Base-by-base conservation (phyloP, 2,797 vertebrate species). In the Poecilia picta region DNA sequence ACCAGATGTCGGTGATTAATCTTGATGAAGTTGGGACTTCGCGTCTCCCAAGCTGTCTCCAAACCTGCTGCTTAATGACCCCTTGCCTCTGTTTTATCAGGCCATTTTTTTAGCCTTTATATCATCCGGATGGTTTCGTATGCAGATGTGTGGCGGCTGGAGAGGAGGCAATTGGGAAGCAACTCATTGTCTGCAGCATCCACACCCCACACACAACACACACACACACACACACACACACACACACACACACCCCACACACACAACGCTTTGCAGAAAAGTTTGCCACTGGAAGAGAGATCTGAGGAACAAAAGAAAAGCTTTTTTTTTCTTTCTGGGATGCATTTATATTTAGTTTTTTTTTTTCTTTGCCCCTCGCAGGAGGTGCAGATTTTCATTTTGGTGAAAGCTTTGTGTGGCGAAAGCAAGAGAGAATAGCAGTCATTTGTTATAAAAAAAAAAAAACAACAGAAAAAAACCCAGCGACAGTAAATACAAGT, bases 1-100 rank as follows among this genome's bases (percentile, higher is more conserved):
- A 88, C 82, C 92, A 94, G 94, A 94, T 94, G 94, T 92, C 93
- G 91, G 91, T 93, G 92, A 95, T 94, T 94, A 91, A 94, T 95
- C 93, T 94, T 93, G 92, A 95, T 94, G 93, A 92, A 93, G 92
- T 91, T 92, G 91, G 90, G 91, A 92, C 91, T 91, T 79, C 76
- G 72, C 81, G 89, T 92, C 90, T 92, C 88, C 84, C 86, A 86
- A 55, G 89, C 92, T 89, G 89, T 93, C 91, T 92, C 91, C 89
- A 89, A 91, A 94, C 90, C 94, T 93, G 91, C 83, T 92, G 90
- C 90, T 93, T 94, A 94, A 94, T 93, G 94, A 93, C 92, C 92
- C 94, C 85, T 85, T 89, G 85, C 88, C 89, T 89, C 90, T 88
- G 90, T 94, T 92, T 92, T 92, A 93, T 89, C 91, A 91, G 90